Evolutionary conservation across 2,797 vertebrate species (phyloP).

Genomic region (Garrulus glandarius): DNA sequence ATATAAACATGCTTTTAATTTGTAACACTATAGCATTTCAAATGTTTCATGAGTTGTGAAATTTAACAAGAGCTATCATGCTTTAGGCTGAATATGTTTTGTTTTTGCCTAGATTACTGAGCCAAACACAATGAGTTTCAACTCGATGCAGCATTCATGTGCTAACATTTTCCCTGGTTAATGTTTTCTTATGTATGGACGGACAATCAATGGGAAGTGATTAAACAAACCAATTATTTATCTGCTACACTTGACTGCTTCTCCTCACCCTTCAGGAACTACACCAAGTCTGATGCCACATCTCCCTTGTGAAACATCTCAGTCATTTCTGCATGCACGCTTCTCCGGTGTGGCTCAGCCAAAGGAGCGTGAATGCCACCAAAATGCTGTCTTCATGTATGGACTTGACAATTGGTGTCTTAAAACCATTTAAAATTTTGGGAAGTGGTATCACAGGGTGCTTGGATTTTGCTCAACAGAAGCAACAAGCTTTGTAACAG

Average conservation of each 20-base stretch:
- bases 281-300: background rate
- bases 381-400: background rate
- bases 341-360: background rate
- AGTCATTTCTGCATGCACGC: background rate
- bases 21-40: background rate
- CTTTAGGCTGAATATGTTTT: conserved; percentile 28
- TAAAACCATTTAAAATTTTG: background rate
- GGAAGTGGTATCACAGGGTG: rapidly evolving
- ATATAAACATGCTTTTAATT: conserved; percentile 38
- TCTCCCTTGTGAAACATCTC: background rate
- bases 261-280: background rate
- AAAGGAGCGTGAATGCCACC: background rate
- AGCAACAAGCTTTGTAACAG: background rate
- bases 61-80: background rate
- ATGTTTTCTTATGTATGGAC: background rate
- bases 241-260: background rate
- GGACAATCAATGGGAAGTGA: background rate
- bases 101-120: conserved; percentile 2
- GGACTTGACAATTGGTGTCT: background rate
- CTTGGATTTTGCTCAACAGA: background rate
- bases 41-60: conserved; percentile 9
- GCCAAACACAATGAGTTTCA: conserved; percentile 15
- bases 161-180: background rate
- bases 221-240: background rate
- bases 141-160: background rate